These are phyloP conservation scores for Phragmatobia fuliginosa DNA, from an alignment of 2,888 invertebrate genomes.

Conservation along the genomic window DNA sequence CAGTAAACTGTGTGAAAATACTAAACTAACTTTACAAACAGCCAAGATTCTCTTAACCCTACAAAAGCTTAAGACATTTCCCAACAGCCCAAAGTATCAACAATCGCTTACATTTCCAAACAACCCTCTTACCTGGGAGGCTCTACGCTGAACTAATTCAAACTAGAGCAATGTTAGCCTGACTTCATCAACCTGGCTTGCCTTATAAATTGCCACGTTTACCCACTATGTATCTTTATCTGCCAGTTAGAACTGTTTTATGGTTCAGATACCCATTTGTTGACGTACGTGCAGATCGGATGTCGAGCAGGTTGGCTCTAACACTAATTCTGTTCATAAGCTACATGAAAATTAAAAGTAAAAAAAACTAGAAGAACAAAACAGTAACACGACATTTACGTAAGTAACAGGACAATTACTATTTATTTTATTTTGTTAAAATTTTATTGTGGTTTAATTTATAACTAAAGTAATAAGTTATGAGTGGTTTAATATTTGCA, in stretches of 20 bases:
- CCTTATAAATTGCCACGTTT: slow-evolving; percentile 59
- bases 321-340: background rate
- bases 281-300: slow-evolving; percentile 32
- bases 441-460: background rate
- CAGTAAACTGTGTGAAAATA: background rate
- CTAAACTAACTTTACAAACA: slow-evolving; percentile 10
- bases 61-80: slow-evolving; percentile 8
- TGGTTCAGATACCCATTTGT: slow-evolving; percentile 59
- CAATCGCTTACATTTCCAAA: slow-evolving; percentile 20
- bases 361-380: too few relatives aligned
- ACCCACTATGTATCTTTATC: slow-evolving; percentile 64
- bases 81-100: slow-evolving; percentile 19
- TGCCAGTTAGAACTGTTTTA: slow-evolving; percentile 68
- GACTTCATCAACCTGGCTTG: slow-evolving; percentile 44
- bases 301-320: slow-evolving; percentile 5
- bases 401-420: too few relatives aligned
- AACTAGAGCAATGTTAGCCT: slow-evolving; percentile 34
- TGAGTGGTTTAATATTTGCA: background rate
- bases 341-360: too few relatives aligned
- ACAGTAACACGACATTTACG: too few relatives aligned
- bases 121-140: slow-evolving; percentile 13
- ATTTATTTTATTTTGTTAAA: too few relatives aligned
- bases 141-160: slow-evolving; percentile 39
- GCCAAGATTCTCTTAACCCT: slow-evolving; percentile 6
- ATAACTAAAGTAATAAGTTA: background rate